Conservation (phyloP, 2,113 vertebrate genomes). For the Columba livia region DNA sequence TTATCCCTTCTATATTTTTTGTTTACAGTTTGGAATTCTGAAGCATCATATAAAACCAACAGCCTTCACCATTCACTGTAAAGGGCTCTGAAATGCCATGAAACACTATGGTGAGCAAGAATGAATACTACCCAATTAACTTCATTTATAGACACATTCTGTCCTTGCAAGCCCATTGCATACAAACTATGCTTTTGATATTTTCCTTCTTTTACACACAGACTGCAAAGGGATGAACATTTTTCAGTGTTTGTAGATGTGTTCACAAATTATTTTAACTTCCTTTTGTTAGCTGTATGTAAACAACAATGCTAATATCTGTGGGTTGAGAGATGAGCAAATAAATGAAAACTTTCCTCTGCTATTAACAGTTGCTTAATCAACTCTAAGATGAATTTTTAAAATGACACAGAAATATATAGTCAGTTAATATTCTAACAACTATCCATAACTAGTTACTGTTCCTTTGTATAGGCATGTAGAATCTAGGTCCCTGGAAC, state of each 20-base stretch:
- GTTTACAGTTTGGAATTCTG: conserved; percentile 7
- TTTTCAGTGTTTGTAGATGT: neutral
- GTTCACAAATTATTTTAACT: neutral
- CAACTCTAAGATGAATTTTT: neutral
- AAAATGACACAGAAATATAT: neutral
- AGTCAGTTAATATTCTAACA: neutral
- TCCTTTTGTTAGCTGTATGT: neutral
- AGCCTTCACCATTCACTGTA: neutral
- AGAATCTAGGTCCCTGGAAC: neutral
- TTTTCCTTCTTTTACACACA: neutral
- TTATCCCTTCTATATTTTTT: neutral
- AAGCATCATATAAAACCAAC: neutral
- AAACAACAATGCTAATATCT: neutral
- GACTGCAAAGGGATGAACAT: neutral
- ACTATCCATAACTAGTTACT: neutral
- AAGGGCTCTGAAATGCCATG: neutral
- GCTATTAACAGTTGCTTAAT: neutral
- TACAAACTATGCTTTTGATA: neutral
- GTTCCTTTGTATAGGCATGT: neutral
- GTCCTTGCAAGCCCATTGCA: neutral
- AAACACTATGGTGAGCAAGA: neutral
- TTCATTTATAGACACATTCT: neutral
- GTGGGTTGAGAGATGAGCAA: neutral
- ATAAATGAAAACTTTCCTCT: neutral
- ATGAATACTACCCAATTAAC: neutral